Percentiles rank a stretch among this genome's conserved stretches.
These are phyloP conservation scores for Tyto alba DNA, from an alignment of 2,113 vertebrate species.

Conservation along the genomic window DNA sequence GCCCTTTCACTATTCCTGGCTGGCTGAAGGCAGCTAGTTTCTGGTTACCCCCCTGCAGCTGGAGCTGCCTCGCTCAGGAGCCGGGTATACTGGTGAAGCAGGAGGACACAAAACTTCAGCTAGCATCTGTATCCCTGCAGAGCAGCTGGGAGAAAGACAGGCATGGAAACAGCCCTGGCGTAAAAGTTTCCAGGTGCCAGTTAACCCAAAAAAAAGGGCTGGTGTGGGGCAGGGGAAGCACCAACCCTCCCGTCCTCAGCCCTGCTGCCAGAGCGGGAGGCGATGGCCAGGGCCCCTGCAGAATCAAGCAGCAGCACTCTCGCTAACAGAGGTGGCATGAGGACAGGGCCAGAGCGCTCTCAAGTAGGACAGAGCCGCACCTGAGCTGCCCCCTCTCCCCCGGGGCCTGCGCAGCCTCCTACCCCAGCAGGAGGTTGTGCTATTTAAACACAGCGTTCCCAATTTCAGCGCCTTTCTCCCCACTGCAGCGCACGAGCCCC, in stretches of 20 bases:
- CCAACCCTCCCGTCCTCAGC: background rate
- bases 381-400: background rate
- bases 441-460: background rate
- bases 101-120: background rate
- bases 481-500: accelerated
- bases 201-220: no score
- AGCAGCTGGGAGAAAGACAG: no score
- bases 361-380: background rate
- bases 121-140: background rate
- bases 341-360: background rate
- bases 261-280: accelerated
- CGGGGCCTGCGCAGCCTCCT: accelerated
- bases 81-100: background rate
- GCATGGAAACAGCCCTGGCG: background rate
- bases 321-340: background rate
- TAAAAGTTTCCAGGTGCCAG: background rate
- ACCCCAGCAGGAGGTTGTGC: background rate
- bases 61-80: background rate
- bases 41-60: accelerated
- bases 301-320: background rate
- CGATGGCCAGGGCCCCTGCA: accelerated
- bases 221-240: background rate
- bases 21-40: background rate
- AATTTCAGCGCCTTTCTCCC: accelerated
- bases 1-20: accelerated